phyloP scores from a whole-genome alignment of 1,140 invertebrate species.

The Sycophila sp. region DNA sequence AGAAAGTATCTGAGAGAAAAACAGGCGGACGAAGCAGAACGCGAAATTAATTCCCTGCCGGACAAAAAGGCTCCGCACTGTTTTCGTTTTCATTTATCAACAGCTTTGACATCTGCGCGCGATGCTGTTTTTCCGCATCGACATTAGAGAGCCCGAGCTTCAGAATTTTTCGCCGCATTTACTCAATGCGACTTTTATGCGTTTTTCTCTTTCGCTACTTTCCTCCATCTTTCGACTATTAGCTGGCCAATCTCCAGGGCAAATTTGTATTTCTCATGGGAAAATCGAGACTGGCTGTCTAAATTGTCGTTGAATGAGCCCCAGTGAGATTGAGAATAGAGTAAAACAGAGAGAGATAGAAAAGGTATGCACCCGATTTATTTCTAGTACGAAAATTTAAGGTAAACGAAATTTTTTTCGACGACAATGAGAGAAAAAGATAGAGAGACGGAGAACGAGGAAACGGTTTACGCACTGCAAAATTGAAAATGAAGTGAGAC shows the following conservation, averaged over 20 bases:
- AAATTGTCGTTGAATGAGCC: too few species aligned
- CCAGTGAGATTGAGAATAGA: too few species aligned
- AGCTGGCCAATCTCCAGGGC: too few species aligned
- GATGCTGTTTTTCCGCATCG: not conserved
- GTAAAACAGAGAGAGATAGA: too few species aligned
- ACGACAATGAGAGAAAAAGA: not conserved
- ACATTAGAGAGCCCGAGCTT: not conserved
- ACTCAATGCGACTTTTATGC: too few species aligned
- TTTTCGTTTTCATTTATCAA: not conserved
- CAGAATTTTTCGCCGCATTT: too few species aligned
- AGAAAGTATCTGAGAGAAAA: not conserved
- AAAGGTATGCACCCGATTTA: too few species aligned
- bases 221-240: too few species aligned
- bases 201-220: too few species aligned
- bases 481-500: slow-evolving; percentile 37
- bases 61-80: not conserved
- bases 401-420: slow-evolving; percentile 9
- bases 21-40: not conserved
- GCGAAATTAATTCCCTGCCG: not conserved
- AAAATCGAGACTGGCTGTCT: too few species aligned
- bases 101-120: not conserved
- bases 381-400: not conserved
- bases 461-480: not conserved
- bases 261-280: too few species aligned
- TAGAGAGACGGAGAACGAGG: not conserved